Evolutionary conservation across 2,113 vertebrate genomes (phyloP).

Genomic region (Nymphicus hollandicus): DNA sequence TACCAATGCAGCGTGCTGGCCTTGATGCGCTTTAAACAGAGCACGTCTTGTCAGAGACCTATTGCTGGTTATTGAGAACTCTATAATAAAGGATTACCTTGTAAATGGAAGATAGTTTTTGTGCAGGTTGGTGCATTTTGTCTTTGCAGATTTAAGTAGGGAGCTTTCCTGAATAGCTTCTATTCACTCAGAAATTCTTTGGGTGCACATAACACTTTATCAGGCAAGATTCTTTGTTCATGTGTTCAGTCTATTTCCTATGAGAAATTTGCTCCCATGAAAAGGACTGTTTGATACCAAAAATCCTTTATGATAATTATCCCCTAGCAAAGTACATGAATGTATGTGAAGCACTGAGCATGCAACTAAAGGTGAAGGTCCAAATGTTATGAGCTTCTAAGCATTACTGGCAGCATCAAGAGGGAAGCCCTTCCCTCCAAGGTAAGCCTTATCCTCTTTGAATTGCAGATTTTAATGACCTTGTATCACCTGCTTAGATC

Average conservation of each 20-base stretch:
- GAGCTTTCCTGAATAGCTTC: background rate
- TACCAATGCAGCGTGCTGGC: background rate
- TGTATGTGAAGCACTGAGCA: background rate
- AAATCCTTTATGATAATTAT: background rate
- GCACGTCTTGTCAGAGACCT: background rate
- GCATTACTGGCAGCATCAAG: background rate
- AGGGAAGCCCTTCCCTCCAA: background rate
- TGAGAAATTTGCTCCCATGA: background rate
- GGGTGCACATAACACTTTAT: background rate
- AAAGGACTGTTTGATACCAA: background rate
- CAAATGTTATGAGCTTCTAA: background rate
- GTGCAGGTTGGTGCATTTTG: background rate
- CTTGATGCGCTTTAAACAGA: background rate
- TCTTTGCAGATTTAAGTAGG: background rate
- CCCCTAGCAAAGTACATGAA: background rate
- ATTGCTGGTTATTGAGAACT: background rate
- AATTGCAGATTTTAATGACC: background rate
- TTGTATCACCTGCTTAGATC: slow-evolving; percentile 67
- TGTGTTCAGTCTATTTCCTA: background rate
- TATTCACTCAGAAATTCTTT: background rate
- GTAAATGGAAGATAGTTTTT: background rate
- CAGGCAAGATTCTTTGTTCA: background rate
- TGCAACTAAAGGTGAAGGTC: background rate
- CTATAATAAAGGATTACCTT: background rate
- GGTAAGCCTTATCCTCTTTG: background rate